Conservation (phyloP, 2,113 vertebrate species). For the Pelmatolapia mariae region DNA sequence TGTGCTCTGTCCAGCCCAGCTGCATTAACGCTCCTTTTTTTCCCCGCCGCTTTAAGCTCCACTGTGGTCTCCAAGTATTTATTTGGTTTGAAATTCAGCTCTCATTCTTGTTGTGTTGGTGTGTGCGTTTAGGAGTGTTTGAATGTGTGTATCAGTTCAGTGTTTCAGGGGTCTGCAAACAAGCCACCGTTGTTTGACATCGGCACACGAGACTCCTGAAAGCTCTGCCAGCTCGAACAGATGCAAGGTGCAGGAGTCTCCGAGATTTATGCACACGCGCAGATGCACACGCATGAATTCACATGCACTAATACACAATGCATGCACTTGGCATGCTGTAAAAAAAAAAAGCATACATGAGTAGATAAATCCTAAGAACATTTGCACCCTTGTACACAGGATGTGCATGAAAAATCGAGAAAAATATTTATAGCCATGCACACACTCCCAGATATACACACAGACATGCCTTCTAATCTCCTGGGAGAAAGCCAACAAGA, state of each 20-base stretch:
- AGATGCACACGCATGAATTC: not conserved
- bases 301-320: not conserved
- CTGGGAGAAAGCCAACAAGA: constrained; percentile 22
- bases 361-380: not conserved
- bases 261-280: not conserved
- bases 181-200: constrained; percentile 57
- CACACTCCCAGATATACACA: not conserved
- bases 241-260: constrained; percentile 59
- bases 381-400: not conserved
- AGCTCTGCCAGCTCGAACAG: constrained; percentile 54
- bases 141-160: constrained; percentile 18
- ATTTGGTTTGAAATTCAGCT: constrained; percentile 8
- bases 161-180: constrained; percentile 36
- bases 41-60: not conserved
- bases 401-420: not conserved
- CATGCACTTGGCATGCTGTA: not conserved
- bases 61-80: not conserved
- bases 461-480: not conserved
- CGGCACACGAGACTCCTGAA: constrained; percentile 32
- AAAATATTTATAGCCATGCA: not conserved
- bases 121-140: not conserved
- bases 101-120: not conserved
- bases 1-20: not conserved
- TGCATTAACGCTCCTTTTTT: not conserved
- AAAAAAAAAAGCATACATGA: not conserved